Evolutionary conservation across 2,797 vertebrate species (phyloP), one percentile per base, ranked within the genome.

Genomic region (Pseudopleuronectes americanus): DNA sequence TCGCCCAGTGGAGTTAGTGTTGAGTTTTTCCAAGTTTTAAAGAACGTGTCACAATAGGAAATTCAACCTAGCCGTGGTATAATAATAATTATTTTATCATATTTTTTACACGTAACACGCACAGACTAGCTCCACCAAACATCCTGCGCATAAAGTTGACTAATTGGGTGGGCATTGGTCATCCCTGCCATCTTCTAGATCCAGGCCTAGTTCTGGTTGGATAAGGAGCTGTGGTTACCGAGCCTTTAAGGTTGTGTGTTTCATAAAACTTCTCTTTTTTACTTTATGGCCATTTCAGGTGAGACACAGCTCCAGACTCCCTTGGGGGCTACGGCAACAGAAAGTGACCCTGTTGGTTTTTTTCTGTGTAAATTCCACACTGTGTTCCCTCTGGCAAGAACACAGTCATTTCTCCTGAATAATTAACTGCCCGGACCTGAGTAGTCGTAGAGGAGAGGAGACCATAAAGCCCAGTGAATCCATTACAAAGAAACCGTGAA

Each of bases 381-480:
- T 21, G 12, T 55, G 56, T 24, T 71, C 74, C 73, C 73, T 47
- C 38, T 12, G 70, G 77, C 68, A 61, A 80, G 74, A 71, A 73
- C 43, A 73, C 47, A 49, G 45, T 33, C 33, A 33, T 51, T 66
- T 47, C 68, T 64, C 52, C 55, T 74, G 62, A 81, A 88, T 82
- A 87, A 86, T 89, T 82, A 78, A 83, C 64, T 38, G 51, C n/a
- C 21, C 59, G 17, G 74, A 77, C 54, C 36, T 23, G 66, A 68
- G 64, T 54, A 54, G 66, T 28, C 65, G 56, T 54, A 58, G 2
- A 68, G 41, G 26, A 64, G 28, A 74, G 28, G 6, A 31, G 59
- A 55, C 66, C 21, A 62, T 64, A 76, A 83, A 63, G 21, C 33
- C 51, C 43, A 19, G 70, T 51, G 48, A 76, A 70, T 62, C 45